Base-by-base conservation (phyloP, 2,888 invertebrate genomes). In the Zelleria hepariella region DNA sequence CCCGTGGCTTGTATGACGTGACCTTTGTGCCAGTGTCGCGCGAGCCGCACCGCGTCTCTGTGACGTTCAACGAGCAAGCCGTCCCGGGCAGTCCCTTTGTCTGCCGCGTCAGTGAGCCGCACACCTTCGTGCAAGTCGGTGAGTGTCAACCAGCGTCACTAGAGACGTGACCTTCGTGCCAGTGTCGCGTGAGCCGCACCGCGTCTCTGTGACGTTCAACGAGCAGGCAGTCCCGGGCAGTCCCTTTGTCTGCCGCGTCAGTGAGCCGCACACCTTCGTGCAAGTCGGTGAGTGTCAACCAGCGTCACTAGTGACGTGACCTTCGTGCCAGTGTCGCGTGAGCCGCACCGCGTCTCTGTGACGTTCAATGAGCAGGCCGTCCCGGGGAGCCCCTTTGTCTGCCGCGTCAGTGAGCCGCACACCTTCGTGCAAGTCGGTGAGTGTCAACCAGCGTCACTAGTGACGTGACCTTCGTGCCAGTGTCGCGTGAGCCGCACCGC, bases 91-190 rank as follows among this genome's bases (percentile, higher is more conserved):
- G 95, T 78, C 97, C 97, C 8, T 97, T 97, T 86, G 94, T 95
- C 66, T 96, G 97, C 59, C 91, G 93, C 58, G 92, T 93, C 61
- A 91, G 89, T 67, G 94, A 94, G 72, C 92, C 92, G 0, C 92
- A 93, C 7, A 93, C 94, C 62, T 93, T 92, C 73, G 90, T 95
- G 57, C 95, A 95, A 72, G 92, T 94, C 47, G 93, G 92, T 78
- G 72, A 81, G 67, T 82, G 77, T 59, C 8, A 5, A 20, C n/a
- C n/a, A n/a, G n/a, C n/a, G n/a, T n/a, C n/a, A n/a, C n/a, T n/a
- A n/a, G n/a, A n/a, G 96, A 97, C 73, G 97, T 97, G 2, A 97
- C 97, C 0, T 97, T 97, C 77, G 92, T 97, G 23, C 97, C 98
- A 0, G 95, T 96, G 74, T 94, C 95, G n/a, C 92, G 94, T 27